Conservation (phyloP, 1,140 invertebrate genomes). For the Aphelenchoides avenae region DNA sequence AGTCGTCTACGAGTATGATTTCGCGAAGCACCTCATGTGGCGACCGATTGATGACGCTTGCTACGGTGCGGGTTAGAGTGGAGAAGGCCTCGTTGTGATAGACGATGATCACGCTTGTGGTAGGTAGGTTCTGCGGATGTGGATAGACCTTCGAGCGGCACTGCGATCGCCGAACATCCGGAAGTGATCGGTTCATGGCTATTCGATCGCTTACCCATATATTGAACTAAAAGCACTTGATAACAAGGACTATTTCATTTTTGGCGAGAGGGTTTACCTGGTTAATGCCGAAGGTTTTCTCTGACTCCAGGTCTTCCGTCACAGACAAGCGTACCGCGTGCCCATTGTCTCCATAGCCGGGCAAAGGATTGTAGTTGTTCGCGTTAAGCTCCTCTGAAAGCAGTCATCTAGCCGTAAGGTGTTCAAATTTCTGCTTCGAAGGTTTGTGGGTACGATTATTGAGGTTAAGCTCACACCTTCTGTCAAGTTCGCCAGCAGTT, state of each 20-base stretch:
- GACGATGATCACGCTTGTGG: constrained; percentile 77
- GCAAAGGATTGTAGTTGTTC: constrained; percentile 50
- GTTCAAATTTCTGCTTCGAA: too few relatives aligned
- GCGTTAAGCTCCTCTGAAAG: constrained; percentile 56
- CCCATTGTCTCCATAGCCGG: constrained; percentile 46
- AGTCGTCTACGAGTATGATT: constrained; percentile 87
- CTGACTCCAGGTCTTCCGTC: constrained; percentile 48
- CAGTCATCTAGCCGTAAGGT: too few relatives aligned
- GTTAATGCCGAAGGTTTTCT: constrained; percentile 56
- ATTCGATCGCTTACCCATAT: constrained; percentile 94
- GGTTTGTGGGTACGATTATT: constrained; percentile 3
- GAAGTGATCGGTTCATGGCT: constrained; percentile 85
- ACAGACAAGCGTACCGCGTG: constrained; percentile 34
- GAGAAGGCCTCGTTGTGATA: constrained; percentile 92
- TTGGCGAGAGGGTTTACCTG: constrained; percentile 95
- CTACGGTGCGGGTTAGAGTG: constrained; percentile 77
- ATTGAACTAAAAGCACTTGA: constrained; percentile 83
- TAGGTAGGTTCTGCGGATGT: constrained; percentile 64
- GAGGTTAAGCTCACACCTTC: constrained; percentile 26
- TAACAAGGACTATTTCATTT: constrained; percentile 88
- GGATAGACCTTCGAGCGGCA: constrained; percentile 50
- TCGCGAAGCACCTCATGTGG: constrained; percentile 73
- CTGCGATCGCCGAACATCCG: constrained; percentile 74
- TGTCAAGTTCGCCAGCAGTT: constrained; percentile 44
- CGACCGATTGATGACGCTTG: constrained; percentile 77